Percentiles rank a stretch among this genome's conserved stretches.
Evolutionary conservation across 2,797 vertebrate genomes (phyloP).

Genomic region (Discoglossus pictus): DNA sequence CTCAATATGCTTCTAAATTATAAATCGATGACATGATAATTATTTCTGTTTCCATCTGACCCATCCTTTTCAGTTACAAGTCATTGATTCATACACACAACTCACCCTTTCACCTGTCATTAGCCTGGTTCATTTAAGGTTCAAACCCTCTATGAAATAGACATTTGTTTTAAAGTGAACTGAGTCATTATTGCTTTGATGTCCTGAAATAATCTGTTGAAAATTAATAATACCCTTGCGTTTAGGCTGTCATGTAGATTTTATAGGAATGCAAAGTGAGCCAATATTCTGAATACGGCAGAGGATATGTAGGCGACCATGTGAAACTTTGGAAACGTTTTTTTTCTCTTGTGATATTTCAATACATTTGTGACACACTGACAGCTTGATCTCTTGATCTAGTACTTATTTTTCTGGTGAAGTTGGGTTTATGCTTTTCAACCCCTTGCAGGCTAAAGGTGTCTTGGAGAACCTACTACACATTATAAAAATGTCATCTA

Average conservation of each 20-base stretch:
- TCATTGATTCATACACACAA: constrained; percentile 44
- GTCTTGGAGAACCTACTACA: no score
- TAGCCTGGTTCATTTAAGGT: constrained; percentile 44
- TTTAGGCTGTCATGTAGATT: no score
- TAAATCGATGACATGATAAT: constrained; percentile 42
- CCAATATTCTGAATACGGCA: no score
- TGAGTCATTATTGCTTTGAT: constrained; percentile 38
- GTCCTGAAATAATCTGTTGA: constrained; percentile 12
- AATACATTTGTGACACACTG: no score
- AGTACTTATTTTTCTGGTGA: not conserved
- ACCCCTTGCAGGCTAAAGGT: no score
- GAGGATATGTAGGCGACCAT: no score
- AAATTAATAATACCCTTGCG: constrained; percentile 12
- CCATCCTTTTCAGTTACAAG: constrained; percentile 39
- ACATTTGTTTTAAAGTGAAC: constrained; percentile 42
- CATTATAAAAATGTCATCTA: no score
- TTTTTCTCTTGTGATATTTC: no score
- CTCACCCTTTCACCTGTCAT: constrained; percentile 43
- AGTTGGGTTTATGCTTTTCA: no score
- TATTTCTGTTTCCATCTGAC: constrained; percentile 29
- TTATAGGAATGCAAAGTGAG: no score
- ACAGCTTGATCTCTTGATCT: not conserved
- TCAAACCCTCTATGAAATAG: constrained; percentile 38
- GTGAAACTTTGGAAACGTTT: no score
- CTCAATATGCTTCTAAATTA: constrained; percentile 20